Evolutionary conservation across 2,797 vertebrate genomes (phyloP).

Genomic region (Chelmon rostratus): DNA sequence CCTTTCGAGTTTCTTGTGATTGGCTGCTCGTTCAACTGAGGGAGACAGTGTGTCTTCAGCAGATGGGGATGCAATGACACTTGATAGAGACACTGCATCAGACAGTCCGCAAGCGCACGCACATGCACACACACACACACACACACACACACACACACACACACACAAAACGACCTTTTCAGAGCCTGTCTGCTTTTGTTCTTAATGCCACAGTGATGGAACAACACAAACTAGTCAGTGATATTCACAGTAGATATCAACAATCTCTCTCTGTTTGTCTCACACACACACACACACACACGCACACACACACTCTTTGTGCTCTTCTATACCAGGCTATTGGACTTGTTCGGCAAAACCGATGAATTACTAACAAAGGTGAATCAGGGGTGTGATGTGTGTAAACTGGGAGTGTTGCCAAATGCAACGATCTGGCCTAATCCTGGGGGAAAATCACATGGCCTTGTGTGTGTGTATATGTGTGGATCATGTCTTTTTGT

Average conservation of each 20-base stretch:
- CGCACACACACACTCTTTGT: constrained; percentile 10
- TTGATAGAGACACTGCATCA: constrained; percentile 74
- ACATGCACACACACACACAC: background rate
- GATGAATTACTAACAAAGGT: constrained; percentile 80
- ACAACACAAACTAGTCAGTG: constrained; percentile 53
- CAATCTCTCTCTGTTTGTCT: constrained; percentile 44
- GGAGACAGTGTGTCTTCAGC: constrained; percentile 69
- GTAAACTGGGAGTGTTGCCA: constrained; percentile 73
- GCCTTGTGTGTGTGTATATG: constrained; percentile 28
- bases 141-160: constrained; percentile 21
- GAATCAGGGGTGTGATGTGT: constrained; percentile 67
- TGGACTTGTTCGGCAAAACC: constrained; percentile 47
- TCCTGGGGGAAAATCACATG: constrained; percentile 55
- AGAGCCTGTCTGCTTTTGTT: constrained; percentile 72
- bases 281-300: constrained; percentile 7
- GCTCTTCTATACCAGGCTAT: constrained; percentile 10
- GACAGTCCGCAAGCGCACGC: constrained; percentile 44
- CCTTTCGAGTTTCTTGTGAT: background rate
- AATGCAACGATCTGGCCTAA: constrained; percentile 62
- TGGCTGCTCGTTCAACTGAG: too few relatives aligned
- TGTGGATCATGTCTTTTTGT: constrained; percentile 30
- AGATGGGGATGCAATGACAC: constrained; percentile 79
- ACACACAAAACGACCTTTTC: constrained; percentile 66
- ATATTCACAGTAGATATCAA: constrained; percentile 72
- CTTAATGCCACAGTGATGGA: constrained; percentile 70